These are phyloP conservation scores for Cheilosia vulpina DNA, from an alignment of 2,888 invertebrate species.

Conservation along the genomic window DNA sequence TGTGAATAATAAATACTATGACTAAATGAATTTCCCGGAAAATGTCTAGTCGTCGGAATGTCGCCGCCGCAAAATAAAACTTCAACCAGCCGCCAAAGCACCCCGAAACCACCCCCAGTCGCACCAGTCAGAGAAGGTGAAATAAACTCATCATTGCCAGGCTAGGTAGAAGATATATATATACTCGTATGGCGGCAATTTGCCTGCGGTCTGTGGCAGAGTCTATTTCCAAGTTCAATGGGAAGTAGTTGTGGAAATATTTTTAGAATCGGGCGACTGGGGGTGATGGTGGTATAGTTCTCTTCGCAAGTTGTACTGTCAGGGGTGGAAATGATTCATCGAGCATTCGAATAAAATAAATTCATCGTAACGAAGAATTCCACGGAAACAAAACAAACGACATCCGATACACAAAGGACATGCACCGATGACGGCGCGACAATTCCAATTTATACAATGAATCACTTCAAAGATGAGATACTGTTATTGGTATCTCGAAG, in stretches of 20 bases:
- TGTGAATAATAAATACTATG: constrained; percentile 70
- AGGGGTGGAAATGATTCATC: constrained; percentile 42
- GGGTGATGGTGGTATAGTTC: not conserved
- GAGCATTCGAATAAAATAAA: not conserved
- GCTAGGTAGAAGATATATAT: not conserved
- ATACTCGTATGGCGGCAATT: constrained; percentile 11
- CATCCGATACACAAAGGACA: constrained; percentile 38
- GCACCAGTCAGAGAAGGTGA: constrained; percentile 13
- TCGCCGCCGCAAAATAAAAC: constrained; percentile 22
- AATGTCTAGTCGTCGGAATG: constrained; percentile 68
- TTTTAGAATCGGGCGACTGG: constrained; percentile 13
- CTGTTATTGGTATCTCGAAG: constrained; percentile 13
- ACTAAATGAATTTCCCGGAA: constrained; percentile 70
- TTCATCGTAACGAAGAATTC: not conserved
- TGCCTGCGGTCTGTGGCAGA: constrained; percentile 33
- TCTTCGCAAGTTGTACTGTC: not conserved
- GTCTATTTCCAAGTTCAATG: constrained; percentile 23
- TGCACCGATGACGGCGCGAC: not conserved
- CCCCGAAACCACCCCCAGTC: not conserved
- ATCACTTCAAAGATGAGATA: constrained; percentile 31
- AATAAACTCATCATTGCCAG: constrained; percentile 36
- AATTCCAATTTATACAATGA: constrained; percentile 34
- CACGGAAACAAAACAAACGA: constrained; percentile 19
- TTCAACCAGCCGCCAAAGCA: not conserved
- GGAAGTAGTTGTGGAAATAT: constrained; percentile 29